Evolutionary conservation across 1,140 invertebrate species (phyloP), one percentile per base, ranked within the genome.

Genomic region (Cecropterus lyciades): DNA sequence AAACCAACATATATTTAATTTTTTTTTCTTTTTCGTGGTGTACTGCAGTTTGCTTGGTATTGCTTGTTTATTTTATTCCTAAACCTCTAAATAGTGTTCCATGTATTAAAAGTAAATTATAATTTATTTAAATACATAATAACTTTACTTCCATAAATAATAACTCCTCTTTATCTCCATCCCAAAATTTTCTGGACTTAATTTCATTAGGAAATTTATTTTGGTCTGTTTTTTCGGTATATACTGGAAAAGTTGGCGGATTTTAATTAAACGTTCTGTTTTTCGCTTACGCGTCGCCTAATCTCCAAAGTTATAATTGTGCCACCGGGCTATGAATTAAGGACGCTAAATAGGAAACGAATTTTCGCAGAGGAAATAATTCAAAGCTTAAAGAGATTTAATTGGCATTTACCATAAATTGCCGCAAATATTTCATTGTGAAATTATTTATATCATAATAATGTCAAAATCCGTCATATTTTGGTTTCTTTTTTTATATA

Each of bases 231-330:
- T 30, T n/a, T 8, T 33, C 24, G 49, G 27, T 52, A 27, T 13
- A 14, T 30, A 33, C 27, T 33, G 24, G 24, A 33, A 33, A 52
- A 52, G 49, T 52, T 52, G 49, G 13, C 27, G 24, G 49, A 52
- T 52, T 33, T 52, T 43, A 52, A 52, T 52, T 52, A 52, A 52
- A 52, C 24, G 49, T 30, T 51, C 20, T 52, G 49, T 52, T 52
- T 52, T 52, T 43, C 40, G 49, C 49, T 52, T 20, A 52, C 24
- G n/a, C 49, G 20, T 14, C 49, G 49, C 27, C 48, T 52, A 52
- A 52, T 52, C 49, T 15, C 8, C 49, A 1, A 52, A 52, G 49
- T 52, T 33, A 52, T 52, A 52, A 52, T 52, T 52, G 27, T 52
- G 49, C 27, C 15, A 33, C 49, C 49, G 24, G 27, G 49, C 13